Evolutionary conservation across 2,113 vertebrate species (phyloP).

Genomic region (Vanacampus margaritifer): DNA sequence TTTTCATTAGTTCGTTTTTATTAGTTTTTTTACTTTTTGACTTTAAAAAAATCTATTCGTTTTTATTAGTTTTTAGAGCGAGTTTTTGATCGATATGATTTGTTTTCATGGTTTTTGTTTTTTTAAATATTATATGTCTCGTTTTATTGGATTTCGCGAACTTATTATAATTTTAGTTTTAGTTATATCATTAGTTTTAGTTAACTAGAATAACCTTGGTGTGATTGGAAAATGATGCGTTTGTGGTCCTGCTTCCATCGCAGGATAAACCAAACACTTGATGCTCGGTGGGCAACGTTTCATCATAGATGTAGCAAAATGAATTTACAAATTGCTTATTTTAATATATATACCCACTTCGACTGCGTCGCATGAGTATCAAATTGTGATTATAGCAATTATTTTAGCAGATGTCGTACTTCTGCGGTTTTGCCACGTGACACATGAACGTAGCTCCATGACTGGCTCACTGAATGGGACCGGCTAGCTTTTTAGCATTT

Average conservation of each 20-base stretch:
- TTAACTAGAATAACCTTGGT: no score
- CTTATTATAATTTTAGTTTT: no score
- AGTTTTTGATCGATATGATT: no score
- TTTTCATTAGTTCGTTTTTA: no score
- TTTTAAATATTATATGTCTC: no score
- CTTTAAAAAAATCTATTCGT: no score
- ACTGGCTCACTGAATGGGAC: background rate
- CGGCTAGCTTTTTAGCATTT: conserved; percentile 47
- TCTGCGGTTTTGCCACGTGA: background rate
- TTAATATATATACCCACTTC: background rate
- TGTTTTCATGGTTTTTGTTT: no score
- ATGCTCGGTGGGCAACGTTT: background rate
- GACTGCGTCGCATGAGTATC: background rate
- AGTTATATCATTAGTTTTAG: no score
- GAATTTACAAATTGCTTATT: background rate
- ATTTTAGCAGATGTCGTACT: background rate
- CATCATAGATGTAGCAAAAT: background rate
- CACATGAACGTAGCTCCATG: background rate
- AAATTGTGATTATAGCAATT: background rate
- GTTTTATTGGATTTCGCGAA: no score
- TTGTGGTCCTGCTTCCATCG: conserved; percentile 3
- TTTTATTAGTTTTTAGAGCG: no score
- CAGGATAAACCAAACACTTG: background rate
- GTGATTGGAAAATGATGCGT: conserved; percentile 2
- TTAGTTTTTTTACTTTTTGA: no score